Evolutionary conservation across 2,888 invertebrate species (phyloP).

Genomic region (Litoditis marina): DNA sequence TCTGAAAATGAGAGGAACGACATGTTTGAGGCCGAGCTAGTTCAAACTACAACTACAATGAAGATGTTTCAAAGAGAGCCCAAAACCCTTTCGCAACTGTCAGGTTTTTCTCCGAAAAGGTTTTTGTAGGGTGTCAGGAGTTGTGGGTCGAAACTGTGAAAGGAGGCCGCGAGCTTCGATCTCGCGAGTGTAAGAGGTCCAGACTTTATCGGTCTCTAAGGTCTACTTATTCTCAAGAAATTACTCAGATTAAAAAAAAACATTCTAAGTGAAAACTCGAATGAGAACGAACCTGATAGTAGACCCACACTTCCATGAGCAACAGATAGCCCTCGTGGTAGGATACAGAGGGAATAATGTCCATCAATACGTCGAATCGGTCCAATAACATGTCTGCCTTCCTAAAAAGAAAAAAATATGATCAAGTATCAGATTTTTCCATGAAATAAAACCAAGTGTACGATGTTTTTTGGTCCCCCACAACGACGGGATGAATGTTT

Average conservation of each 20-base stretch:
- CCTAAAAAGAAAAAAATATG: conserved; percentile 1
- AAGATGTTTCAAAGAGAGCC: neutral
- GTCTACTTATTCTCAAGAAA: neutral
- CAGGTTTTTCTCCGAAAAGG: too few relatives aligned
- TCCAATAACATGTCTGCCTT: conserved; percentile 5
- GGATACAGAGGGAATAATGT: conserved; percentile 10
- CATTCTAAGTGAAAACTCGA: neutral
- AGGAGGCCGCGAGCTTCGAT: too few relatives aligned
- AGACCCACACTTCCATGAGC: conserved; percentile 14
- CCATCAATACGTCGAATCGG: conserved; percentile 7
- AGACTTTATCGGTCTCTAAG: neutral
- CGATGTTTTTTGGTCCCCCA: too few relatives aligned
- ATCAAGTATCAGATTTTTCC: neutral
- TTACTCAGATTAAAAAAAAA: neutral
- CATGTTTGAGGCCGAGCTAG: too few relatives aligned
- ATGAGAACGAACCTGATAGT: conserved; percentile 8
- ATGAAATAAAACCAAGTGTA: neutral
- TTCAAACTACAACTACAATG: too few relatives aligned
- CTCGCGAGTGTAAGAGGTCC: too few relatives aligned
- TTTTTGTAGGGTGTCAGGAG: too few relatives aligned
- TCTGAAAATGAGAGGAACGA: too few relatives aligned
- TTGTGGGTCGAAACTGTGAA: too few relatives aligned
- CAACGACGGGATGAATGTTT: too few relatives aligned
- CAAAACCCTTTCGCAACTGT: too few relatives aligned
- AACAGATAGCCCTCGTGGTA: conserved; percentile 12